phyloP scores from a whole-genome alignment of 2,888 invertebrate genomes.

The Tuberolachnus salignus region DNA sequence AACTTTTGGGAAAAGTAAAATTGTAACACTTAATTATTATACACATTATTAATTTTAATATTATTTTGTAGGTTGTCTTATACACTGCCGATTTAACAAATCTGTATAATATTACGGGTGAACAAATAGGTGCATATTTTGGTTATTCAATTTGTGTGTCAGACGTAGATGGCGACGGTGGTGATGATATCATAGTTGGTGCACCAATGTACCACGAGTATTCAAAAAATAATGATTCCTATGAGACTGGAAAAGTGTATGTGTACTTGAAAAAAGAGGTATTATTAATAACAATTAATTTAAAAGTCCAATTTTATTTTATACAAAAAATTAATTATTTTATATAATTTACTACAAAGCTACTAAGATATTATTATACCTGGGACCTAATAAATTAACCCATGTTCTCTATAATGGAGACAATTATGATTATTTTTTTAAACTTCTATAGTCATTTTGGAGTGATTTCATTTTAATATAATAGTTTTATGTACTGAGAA shows the following conservation, averaged over 20 bases:
- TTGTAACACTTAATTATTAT: neutral
- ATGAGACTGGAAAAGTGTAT: constrained; percentile 92
- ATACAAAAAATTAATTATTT: too few species aligned
- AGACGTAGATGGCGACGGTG: constrained; percentile 90
- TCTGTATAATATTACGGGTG: constrained; percentile 85
- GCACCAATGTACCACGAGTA: constrained; percentile 89
- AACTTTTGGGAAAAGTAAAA: constrained; percentile 80
- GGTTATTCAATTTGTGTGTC: constrained; percentile 86
- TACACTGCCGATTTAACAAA: constrained; percentile 80
- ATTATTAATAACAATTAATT: neutral
- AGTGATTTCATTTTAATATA: too few species aligned
- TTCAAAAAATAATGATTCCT: constrained; percentile 77
- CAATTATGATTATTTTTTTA: too few species aligned
- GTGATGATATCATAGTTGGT: constrained; percentile 89
- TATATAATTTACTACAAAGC: too few species aligned
- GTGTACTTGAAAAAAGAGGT: constrained; percentile 67
- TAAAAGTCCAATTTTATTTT: too few species aligned
- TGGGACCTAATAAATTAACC: too few species aligned
- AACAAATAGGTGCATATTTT: constrained; percentile 94
- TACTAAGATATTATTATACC: too few species aligned
- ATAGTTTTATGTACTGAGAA: too few species aligned
- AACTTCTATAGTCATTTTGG: too few species aligned
- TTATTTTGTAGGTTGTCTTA: constrained; percentile 70
- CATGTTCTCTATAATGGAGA: too few species aligned
- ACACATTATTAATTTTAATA: neutral